A percentile compares a stretch with the other conserved stretches of the same genome.
These are phyloP conservation scores for Galerucella calmariensis DNA, from an alignment of 2,888 invertebrate species.

Conservation along the genomic window DNA sequence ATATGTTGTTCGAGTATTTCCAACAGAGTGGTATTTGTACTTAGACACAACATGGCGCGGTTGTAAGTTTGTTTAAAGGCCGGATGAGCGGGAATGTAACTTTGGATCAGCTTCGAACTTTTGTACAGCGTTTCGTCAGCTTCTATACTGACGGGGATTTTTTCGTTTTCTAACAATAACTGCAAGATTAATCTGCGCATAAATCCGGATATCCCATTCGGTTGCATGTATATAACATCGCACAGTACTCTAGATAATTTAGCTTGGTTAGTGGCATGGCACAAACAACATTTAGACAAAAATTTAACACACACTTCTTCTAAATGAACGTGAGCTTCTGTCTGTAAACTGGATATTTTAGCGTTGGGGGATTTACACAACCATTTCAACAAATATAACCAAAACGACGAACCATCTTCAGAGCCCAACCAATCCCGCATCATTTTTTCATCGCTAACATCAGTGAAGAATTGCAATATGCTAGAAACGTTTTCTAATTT, in stretches of 20 bases:
- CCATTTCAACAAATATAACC: conserved; percentile 83
- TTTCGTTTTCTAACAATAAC: conserved; percentile 72
- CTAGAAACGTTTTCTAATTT: conserved; percentile 72
- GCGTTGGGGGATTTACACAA: conserved; percentile 69
- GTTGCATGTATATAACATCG: conserved; percentile 76
- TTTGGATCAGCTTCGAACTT: conserved; percentile 58
- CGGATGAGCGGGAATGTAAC: conserved; percentile 70
- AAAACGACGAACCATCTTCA: conserved; percentile 83
- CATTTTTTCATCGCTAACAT: conserved; percentile 81
- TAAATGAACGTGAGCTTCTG: conserved; percentile 68
- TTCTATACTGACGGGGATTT: conserved; percentile 79
- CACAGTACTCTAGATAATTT: conserved; percentile 83
- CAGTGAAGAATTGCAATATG: conserved; percentile 84
- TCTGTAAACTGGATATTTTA: conserved; percentile 57
- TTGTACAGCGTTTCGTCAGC: conserved; percentile 64
- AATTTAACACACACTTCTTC: conserved; percentile 85
- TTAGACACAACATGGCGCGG: conserved; percentile 78
- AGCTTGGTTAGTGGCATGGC: conserved; percentile 86
- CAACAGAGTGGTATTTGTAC: conserved; percentile 79
- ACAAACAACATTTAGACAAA: conserved; percentile 84
- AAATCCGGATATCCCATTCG: conserved; percentile 83
- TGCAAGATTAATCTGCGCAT: conserved; percentile 67
- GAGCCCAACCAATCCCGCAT: conserved; percentile 91
- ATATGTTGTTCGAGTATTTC: conserved; percentile 77
- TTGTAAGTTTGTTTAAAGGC: conserved; percentile 79